phyloP scores from a whole-genome alignment of 2,888 invertebrate genomes.

The Apomyelois bistriatella region DNA sequence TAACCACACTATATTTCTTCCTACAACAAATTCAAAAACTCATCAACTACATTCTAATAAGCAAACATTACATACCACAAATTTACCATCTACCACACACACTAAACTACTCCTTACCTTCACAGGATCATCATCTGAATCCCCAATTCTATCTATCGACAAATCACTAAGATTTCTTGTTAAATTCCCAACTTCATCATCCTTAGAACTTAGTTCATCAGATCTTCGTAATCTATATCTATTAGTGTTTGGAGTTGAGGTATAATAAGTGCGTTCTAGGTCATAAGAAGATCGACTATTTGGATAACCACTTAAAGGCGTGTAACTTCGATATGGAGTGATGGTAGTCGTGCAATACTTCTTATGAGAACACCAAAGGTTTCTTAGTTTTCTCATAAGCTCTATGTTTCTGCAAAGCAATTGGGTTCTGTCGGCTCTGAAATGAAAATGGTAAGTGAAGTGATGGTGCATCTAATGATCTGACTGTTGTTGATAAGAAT shows the following conservation, averaged over 20 bases:
- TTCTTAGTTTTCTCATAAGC: slow-evolving; percentile 81
- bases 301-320: slow-evolving; percentile 70
- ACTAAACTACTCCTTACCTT: slow-evolving; percentile 49
- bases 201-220: slow-evolving; percentile 32
- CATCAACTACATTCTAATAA: no score
- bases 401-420: slow-evolving; percentile 82
- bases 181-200: slow-evolving; percentile 50
- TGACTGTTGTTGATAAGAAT: neutral
- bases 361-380: slow-evolving; percentile 82
- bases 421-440: slow-evolving; percentile 81
- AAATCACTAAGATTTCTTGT: slow-evolving; percentile 61
- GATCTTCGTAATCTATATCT: slow-evolving; percentile 53
- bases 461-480: slow-evolving; percentile 9
- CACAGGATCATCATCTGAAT: slow-evolving; percentile 62
- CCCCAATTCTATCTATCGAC: slow-evolving; percentile 61
- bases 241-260: slow-evolving; percentile 63
- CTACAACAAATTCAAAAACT: no score
- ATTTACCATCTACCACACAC: slow-evolving; percentile 22
- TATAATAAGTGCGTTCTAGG: slow-evolving; percentile 67
- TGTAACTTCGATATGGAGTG: slow-evolving; percentile 58
- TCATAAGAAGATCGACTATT: slow-evolving; percentile 66
- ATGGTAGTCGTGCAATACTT: slow-evolving; percentile 73
- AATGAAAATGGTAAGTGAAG: slow-evolving; percentile 45
- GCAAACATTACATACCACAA: no score
- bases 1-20: no score